phyloP scores from a whole-genome alignment of 2,888 invertebrate species.

The Diaperis boleti region DNA sequence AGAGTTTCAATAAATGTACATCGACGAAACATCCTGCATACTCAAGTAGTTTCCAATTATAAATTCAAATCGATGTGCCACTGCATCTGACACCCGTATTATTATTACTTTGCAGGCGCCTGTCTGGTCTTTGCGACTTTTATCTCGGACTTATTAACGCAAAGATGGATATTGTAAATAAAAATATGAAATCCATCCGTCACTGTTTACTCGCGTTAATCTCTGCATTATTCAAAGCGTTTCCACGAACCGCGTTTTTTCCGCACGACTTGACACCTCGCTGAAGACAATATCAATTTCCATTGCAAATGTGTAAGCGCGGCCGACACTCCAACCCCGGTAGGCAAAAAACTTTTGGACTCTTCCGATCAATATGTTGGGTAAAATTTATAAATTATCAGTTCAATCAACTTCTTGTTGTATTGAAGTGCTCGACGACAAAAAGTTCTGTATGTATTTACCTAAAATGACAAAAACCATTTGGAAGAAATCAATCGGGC shows the following conservation, averaged over 20 bases:
- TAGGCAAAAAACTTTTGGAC: conserved; percentile 16
- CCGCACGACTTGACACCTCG: not conserved
- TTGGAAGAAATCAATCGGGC: conserved; percentile 1
- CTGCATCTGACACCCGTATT: conserved; percentile 14
- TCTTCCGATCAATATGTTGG: conserved; percentile 13
- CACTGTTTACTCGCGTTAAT: conserved; percentile 6
- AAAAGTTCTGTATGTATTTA: too few species aligned
- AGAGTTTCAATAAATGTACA: conserved; percentile 1
- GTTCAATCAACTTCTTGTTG: too few species aligned
- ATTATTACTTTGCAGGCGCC: conserved; percentile 17
- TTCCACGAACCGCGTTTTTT: not conserved
- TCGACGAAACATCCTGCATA: not conserved
- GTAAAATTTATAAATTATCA: conserved; percentile 16
- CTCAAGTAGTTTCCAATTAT: not conserved
- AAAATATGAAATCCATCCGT: conserved; percentile 1
- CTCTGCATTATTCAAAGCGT: conserved; percentile 2
- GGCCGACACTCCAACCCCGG: conserved; percentile 5
- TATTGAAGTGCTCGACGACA: too few species aligned
- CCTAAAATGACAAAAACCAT: too few species aligned
- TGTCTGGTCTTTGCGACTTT: conserved; percentile 16
- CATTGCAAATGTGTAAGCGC: not conserved
- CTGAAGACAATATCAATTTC: not conserved
- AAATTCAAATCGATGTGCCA: conserved; percentile 11
- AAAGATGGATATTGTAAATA: not conserved
- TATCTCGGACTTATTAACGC: conserved; percentile 2